Conservation (phyloP, 2,113 vertebrate species). For the Ceyx melanurus region DNA sequence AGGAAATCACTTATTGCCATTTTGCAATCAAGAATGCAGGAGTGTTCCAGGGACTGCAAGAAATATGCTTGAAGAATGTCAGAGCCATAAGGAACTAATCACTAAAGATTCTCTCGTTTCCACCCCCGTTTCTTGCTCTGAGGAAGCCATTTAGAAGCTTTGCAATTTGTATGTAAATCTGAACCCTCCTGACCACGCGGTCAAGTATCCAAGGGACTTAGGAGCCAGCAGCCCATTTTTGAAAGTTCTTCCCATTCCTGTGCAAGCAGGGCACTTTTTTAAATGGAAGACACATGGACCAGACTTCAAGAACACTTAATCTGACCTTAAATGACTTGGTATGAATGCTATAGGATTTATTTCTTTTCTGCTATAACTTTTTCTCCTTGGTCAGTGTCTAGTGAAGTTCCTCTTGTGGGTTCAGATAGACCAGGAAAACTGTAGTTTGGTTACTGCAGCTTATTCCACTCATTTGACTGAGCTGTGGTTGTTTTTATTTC, state of each 20-base stretch:
- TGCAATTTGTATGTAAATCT: constrained; percentile 60
- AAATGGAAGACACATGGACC: constrained; percentile 40
- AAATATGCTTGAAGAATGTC: constrained; percentile 66
- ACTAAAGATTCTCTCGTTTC: constrained; percentile 54
- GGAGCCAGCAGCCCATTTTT: constrained; percentile 30
- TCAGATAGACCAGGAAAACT: not conserved
- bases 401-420: not conserved
- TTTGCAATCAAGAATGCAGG: constrained; percentile 69
- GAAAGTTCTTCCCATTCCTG: constrained; percentile 1
- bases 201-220: not conserved
- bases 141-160: constrained; percentile 46
- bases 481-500: not conserved
- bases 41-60: constrained; percentile 69
- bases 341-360: not conserved
- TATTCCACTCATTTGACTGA: not conserved
- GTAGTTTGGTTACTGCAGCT: not conserved
- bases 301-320: constrained; percentile 34
- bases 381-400: not conserved
- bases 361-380: not conserved
- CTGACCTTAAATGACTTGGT: constrained; percentile 7
- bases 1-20: constrained; percentile 69
- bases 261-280: constrained; percentile 6
- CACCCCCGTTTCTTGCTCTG: constrained; percentile 41
- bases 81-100: constrained; percentile 65
- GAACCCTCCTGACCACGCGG: constrained; percentile 6